Base-by-base conservation (phyloP, 92 coral and sea anemone species). In the Porites lobata region DNA sequence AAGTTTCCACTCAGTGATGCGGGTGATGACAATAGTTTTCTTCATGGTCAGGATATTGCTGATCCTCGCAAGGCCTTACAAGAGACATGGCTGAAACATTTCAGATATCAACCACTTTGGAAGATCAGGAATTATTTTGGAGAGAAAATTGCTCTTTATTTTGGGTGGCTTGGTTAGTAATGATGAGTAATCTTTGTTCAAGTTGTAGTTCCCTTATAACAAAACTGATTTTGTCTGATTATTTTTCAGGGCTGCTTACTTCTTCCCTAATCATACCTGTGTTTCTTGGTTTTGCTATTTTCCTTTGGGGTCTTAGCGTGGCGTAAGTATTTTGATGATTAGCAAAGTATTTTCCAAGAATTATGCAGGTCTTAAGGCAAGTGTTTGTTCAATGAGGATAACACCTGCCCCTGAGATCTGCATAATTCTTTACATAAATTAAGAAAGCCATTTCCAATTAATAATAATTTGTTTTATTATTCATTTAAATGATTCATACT, bases 81-180 rank as follows among this genome's bases (percentile, higher is more conserved):
- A 70, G 85, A 95, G 57, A 93, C 96, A 4, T 96, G 99, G 99
- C 69, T 95, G 15, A 93, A 91, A 62, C 92, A 94, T 93, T 88
- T 91, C 20, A 96, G 94, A 72, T 95, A 89, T 88, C 99, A 96
- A 78, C 99, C 99, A 5, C 90, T 96, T 69, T 96, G 99, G 99
- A 96, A 96, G 76, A 93, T 96, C 57, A 93, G 98, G 84, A 96
- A 96, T 78, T 96, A 96, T 83, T 96, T 95, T 92, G 99, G 99
- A 54, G 99, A 96, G 81, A 92, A 96, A 65, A 95, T 95, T 81
- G 99, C 99, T 6, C 83, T 96, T 82, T 96, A 96, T 82, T 96
- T 96, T 92, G 95, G 93, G 15, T 96, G 99, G 99, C 88, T 96
- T 85, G 98, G 99, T 96, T 76, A 89, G 92, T 83, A 18, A 9